phyloP scores from a whole-genome alignment of 1,140 invertebrate genomes.

The Bombus fervidus region DNA sequence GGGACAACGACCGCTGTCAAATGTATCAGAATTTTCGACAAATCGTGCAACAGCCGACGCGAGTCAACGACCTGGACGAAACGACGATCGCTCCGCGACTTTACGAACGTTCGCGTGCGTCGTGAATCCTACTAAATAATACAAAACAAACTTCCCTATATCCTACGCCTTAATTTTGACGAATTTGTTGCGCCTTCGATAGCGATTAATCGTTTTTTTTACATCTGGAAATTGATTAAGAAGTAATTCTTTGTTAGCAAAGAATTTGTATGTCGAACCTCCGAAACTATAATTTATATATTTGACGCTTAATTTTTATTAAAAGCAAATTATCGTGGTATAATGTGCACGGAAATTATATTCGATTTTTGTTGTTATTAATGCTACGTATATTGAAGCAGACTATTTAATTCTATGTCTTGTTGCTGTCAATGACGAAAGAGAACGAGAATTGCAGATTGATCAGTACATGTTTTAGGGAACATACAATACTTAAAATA shows the following conservation, averaged over 20 bases:
- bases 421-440: background rate
- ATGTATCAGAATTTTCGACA: conserved; percentile 50
- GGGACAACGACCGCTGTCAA: conserved; percentile 64
- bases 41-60: conserved; percentile 45
- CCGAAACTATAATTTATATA: background rate
- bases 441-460: background rate
- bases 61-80: conserved; percentile 10
- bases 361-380: no score
- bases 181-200: background rate
- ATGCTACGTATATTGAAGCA: no score
- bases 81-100: background rate
- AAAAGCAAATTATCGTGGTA: background rate
- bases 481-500: background rate
- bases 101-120: background rate
- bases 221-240: background rate
- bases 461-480: no score
- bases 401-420: background rate
- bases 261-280: background rate
- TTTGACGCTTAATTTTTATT: background rate
- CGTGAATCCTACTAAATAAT: background rate
- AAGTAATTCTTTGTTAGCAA: background rate
- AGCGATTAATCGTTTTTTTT: background rate
- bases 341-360: no score
- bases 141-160: background rate
- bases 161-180: background rate